Conservation (phyloP, 2,888 invertebrate species). For the Apamea crenata region DNA sequence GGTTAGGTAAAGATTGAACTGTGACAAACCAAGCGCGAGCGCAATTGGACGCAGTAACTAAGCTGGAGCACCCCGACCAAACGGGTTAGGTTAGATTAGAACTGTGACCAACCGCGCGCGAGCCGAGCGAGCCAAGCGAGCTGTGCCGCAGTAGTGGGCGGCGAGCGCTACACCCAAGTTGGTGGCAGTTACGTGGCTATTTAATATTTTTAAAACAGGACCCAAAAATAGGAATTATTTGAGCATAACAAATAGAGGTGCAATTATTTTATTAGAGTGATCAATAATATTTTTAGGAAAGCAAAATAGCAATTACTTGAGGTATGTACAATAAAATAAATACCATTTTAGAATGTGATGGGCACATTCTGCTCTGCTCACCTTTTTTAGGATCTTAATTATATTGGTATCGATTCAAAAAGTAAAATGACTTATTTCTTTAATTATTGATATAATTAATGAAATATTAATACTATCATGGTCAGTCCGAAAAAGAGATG, state of each 20-base stretch:
- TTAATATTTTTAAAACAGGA: background rate
- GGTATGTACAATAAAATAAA: background rate
- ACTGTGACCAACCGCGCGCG: background rate
- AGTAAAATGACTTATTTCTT: background rate
- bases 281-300: background rate
- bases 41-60: background rate
- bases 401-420: background rate
- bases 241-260: background rate
- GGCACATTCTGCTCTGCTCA: too few relatives aligned
- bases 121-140: background rate
- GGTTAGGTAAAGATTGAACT: background rate
- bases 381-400: background rate
- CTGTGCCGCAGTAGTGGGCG: background rate
- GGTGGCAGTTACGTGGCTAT: background rate
- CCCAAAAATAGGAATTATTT: background rate
- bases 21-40: background rate
- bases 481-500: background rate
- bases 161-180: background rate
- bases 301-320: background rate
- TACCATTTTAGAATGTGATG: background rate
- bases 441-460: background rate
- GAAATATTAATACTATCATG: background rate
- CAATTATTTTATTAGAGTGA: background rate
- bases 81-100: background rate
- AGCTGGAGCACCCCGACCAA: background rate